Percentiles rank a stretch among this genome's conserved stretches.
These are phyloP conservation scores for Schizopygopsis pylzovi DNA, from an alignment of 2,797 vertebrate genomes.

Conservation along the genomic window DNA sequence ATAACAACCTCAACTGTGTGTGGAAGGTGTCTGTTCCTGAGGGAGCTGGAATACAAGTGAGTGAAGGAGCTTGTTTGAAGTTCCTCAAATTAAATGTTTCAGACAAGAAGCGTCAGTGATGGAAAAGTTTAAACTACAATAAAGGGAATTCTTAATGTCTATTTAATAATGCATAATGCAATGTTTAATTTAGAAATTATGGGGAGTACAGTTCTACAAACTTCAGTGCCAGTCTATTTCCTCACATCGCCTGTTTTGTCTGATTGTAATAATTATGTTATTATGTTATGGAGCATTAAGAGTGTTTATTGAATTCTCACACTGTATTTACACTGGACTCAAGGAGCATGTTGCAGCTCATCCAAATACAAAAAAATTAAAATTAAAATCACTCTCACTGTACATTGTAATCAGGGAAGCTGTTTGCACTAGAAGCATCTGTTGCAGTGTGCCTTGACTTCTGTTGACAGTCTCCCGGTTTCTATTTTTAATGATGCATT, in stretches of 20 bases:
- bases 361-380: too few species aligned
- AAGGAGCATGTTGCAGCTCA: too few species aligned
- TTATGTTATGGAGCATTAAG: slow-evolving; percentile 27
- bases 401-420: neutral
- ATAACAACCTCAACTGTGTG: slow-evolving; percentile 99
- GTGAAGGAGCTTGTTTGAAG: slow-evolving; percentile 58
- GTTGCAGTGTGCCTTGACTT: neutral
- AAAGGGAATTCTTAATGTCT: slow-evolving; percentile 62
- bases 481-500: neutral
- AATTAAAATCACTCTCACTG: neutral
- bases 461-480: neutral
- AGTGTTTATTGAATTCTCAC: neutral
- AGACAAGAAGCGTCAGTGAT: slow-evolving; percentile 49
- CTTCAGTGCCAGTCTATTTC: slow-evolving; percentile 17
- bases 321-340: neutral
- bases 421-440: neutral
- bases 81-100: slow-evolving; percentile 51
- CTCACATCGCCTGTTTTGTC: neutral
- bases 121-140: slow-evolving; percentile 56
- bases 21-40: slow-evolving; percentile 99
- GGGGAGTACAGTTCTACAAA: slow-evolving; percentile 46
- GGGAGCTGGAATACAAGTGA: slow-evolving; percentile 98
- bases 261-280: neutral
- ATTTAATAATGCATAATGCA: slow-evolving; percentile 55
- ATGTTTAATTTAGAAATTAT: slow-evolving; percentile 60